Evolutionary conservation across 2,888 invertebrate species (phyloP), one percentile per base, ranked within the genome.

Genomic region (Diarsia mendica): DNA sequence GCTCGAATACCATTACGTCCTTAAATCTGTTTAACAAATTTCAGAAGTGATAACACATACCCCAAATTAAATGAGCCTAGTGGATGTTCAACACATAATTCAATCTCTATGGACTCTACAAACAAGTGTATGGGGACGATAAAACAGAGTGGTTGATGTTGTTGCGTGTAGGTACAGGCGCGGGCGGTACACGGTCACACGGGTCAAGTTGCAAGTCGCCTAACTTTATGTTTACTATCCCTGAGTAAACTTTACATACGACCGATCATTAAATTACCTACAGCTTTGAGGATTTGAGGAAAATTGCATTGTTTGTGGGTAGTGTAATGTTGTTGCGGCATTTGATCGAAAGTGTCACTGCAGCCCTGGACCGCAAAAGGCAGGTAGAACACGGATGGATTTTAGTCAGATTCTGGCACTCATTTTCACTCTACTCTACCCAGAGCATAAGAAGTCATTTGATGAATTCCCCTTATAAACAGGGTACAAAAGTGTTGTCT

Each of bases 121-220:
- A 90, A 91, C 91, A 91, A 91, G 90, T 90, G 90, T 89, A 84
- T 79, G 79, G 85, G 79, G 87, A 88, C 86, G 90, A 91, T 91
- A 91, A 90, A 91, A 89, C 89, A 82, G 83, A 83, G 84, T 84
- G 82, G 82, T 83, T 83, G 84, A 86, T 88, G 89, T 88, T 82
- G 84, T 82, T 65, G 82, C 80, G 81, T 82, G 82, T 81, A 79
- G 67, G 71, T 63, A 85, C 85, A 84, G 69, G 72, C 79, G 65
- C 77, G 75, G 68, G 85, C 55, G 77, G 79, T 9, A 58, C 44
- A 63, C 63, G 63, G 63, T 63, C 82, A 87, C 85, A 84, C 71
- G 85, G 88, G 88, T 85, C 86, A 83, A 85, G 74, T 86, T 84
- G 81, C 80, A 83, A 86, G 80, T 79, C 75, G 75, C 72, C 73